Percentiles rank a stretch among this genome's conserved stretches.
phyloP scores from a whole-genome alignment of 2,888 invertebrate species.

The Epiblema foenella region DNA sequence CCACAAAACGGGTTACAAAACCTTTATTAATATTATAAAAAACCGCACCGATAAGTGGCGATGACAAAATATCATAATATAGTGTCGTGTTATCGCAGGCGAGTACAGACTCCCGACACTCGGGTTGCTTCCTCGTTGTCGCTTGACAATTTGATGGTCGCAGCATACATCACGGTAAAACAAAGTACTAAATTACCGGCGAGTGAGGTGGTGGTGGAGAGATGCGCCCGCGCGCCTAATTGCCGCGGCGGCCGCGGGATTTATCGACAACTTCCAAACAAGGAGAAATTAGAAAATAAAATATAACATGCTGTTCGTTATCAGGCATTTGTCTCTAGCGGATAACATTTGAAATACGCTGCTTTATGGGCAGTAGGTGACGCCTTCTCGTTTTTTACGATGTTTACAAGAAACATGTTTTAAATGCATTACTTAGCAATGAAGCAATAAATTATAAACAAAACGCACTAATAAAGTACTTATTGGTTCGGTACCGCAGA shows the following conservation, averaged over 20 bases:
- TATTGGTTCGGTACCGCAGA: constrained; percentile 1
- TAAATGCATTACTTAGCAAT: neutral
- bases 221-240: constrained; percentile 33
- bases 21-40: constrained; percentile 41
- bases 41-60: constrained; percentile 51
- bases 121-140: neutral
- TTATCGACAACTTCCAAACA: constrained; percentile 39
- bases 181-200: constrained; percentile 26
- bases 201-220: neutral
- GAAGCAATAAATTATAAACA: constrained; percentile 12
- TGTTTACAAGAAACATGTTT: neutral
- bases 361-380: neutral
- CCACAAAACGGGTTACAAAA: constrained; percentile 29
- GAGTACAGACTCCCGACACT: constrained; percentile 12
- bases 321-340: constrained; percentile 38
- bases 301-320: constrained; percentile 35
- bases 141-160: constrained; percentile 2
- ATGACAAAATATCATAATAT: constrained; percentile 53
- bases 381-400: neutral
- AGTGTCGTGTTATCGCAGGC: constrained; percentile 47
- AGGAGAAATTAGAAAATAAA: constrained; percentile 29
- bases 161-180: constrained; percentile 4
- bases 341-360: constrained; percentile 32
- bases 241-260: constrained; percentile 44
- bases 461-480: neutral